A percentile compares a stretch with the other conserved stretches of the same genome.
Conservation (phyloP, 92 coral and sea anemone species). For the Heliopora coerulea region DNA sequence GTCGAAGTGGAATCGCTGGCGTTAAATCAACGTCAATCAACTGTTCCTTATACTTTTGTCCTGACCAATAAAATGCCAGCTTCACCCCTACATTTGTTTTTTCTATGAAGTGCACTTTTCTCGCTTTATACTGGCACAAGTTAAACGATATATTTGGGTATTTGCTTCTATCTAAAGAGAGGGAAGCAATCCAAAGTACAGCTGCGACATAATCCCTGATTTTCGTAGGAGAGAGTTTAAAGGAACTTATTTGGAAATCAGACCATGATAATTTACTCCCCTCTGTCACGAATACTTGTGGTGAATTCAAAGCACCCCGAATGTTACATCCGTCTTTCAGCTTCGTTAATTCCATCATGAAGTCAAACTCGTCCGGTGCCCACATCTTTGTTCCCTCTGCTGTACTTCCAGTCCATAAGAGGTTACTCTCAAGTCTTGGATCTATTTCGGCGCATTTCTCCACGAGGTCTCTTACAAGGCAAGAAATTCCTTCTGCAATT, state of each 20-base stretch:
- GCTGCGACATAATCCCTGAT: not conserved
- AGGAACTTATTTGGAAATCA: not conserved
- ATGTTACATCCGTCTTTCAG: conserved; percentile 10
- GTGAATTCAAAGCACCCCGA: not conserved
- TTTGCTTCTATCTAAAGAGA: conserved; percentile 14
- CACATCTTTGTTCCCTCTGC: conserved; percentile 47
- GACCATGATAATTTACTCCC: conserved; percentile 9
- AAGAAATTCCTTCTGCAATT: conserved; percentile 16
- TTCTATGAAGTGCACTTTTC: not conserved
- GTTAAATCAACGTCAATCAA: conserved; percentile 42
- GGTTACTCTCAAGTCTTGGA: conserved; percentile 18
- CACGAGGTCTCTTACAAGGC: conserved; percentile 33
- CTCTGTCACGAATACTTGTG: not conserved
- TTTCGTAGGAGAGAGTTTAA: conserved; percentile 7
- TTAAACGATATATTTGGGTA: conserved; percentile 32
- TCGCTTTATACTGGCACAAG: conserved; percentile 7
- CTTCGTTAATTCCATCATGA: conserved; percentile 32
- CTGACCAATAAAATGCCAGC: conserved; percentile 32
- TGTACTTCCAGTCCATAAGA: conserved; percentile 36
- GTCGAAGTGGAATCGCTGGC: conserved; percentile 32
- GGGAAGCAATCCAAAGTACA: conserved; percentile 27
- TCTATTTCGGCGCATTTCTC: conserved; percentile 23
- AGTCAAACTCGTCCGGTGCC: conserved; percentile 49
- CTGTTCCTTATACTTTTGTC: conserved; percentile 20
- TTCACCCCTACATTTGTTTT: conserved; percentile 40